Evolutionary conservation across 2,113 vertebrate species (phyloP).

Genomic region (Rhineura floridana): DNA sequence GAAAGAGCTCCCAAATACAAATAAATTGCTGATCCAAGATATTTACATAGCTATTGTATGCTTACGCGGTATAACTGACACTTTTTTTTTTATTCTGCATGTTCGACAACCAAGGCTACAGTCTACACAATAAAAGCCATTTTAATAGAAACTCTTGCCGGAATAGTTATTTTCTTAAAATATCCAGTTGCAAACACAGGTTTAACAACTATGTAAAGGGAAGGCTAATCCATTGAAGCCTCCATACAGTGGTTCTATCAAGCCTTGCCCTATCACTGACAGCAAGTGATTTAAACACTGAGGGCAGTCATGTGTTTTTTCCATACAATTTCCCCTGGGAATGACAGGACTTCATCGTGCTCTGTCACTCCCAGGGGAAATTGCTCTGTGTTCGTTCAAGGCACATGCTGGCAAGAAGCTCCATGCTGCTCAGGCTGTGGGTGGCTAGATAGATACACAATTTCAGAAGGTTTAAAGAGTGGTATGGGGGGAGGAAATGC

Average conservation of each 20-base stretch:
- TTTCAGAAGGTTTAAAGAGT: too few species aligned
- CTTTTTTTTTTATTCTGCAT: slow-evolving; percentile 75
- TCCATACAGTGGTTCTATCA: background rate
- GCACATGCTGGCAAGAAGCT: too few species aligned
- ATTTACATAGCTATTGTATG: slow-evolving; percentile 69
- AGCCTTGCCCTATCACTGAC: background rate
- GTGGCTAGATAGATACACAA: too few species aligned
- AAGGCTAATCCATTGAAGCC: background rate
- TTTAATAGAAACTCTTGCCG: slow-evolving; percentile 67
- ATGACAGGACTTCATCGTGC: too few species aligned
- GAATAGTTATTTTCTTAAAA: slow-evolving; percentile 58
- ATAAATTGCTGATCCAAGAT: slow-evolving; percentile 68
- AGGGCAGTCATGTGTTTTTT: too few species aligned
- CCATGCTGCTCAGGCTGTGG: too few species aligned
- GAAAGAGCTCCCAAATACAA: slow-evolving; percentile 68
- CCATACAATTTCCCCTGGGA: too few species aligned
- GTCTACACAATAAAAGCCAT: slow-evolving; percentile 77
- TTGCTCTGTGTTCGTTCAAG: too few species aligned
- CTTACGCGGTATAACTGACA: slow-evolving; percentile 78
- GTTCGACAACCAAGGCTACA: slow-evolving; percentile 70
- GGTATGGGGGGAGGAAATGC: too few species aligned
- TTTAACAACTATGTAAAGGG: background rate
- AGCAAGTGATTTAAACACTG: background rate
- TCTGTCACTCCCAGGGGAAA: too few species aligned
- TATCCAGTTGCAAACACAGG: background rate